Base-by-base conservation (phyloP, 2,888 invertebrate species). In the Ceraclea dissimilis region DNA sequence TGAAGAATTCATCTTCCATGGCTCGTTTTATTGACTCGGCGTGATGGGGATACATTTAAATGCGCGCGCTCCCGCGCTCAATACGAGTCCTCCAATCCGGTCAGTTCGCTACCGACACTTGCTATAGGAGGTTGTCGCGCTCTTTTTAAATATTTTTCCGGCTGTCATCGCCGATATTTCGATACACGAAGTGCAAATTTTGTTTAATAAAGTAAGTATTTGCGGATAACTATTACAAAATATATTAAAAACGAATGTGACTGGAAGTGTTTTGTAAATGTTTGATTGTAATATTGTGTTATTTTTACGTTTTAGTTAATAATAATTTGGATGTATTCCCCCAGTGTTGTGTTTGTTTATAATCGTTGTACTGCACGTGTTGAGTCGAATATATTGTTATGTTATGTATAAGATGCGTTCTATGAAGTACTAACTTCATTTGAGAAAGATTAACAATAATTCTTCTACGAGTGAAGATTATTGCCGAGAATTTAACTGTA, bases 21-120 rank as follows among this genome's bases (percentile, higher is more conserved):
- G 5, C 5, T 39, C 2, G 13, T 39, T 39, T 2, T 39, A 2
- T 39, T 39, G 39, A 8, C n/a, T 39, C 2, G 39, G 4, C 5
- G 39, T n/a, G 39, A 39, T 39, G 39, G 39, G 39, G 39, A 39
- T 39, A 39, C 16, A n/a, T n/a, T 39, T 16, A 13, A 13, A 8
- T 52, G 60, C 60, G 58, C 61, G 55, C 60, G 59, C 54, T 57
- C 54, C 44, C 55, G 54, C 60, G 60, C 60, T 62, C 62, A 56
- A 60, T 60, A 60, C 54, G 46, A 51, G 55, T 46, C 46, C 54
- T 52, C 58, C 59, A 54, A 56, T 51, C 61, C 53, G 55, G 56
- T 59, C 60, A 62, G 62, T 62, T 34, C 53, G 53, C 54, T 51
- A 46, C 51, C 57, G 60, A 58, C 62, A 17, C 53, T 55, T 31